Conservation (phyloP, 2,113 vertebrate genomes). For the Ginglymostoma cirratum region DNA sequence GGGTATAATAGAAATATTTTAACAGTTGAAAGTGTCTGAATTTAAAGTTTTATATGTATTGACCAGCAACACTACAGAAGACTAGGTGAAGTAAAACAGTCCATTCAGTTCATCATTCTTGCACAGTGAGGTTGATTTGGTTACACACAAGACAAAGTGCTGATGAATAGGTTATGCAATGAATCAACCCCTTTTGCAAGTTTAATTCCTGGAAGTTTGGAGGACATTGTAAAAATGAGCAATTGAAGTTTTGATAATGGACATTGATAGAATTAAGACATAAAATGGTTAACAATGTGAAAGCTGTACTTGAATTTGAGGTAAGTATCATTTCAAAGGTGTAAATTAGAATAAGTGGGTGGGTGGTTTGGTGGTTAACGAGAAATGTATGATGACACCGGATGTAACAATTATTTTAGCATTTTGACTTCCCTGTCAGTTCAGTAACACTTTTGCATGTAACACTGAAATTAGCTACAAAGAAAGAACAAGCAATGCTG, state of each 20-base stretch:
- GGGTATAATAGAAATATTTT: not conserved
- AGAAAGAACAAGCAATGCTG: not conserved
- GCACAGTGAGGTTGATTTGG: not conserved
- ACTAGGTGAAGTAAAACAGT: not conserved
- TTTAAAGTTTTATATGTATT: not conserved
- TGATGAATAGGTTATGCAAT: not conserved
- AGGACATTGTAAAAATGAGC: not conserved
- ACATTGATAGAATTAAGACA: not conserved
- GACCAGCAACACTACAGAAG: not conserved
- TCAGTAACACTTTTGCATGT: not conserved
- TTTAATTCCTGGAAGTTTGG: not conserved
- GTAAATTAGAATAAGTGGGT: not conserved
- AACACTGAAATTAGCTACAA: not conserved
- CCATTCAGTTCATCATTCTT: not conserved
- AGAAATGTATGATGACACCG: not conserved
- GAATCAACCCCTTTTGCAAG: not conserved
- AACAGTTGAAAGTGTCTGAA: not conserved
- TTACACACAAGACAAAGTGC: not conserved
- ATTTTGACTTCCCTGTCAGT: not conserved
- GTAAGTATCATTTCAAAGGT: not conserved
- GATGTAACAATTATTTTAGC: not conserved
- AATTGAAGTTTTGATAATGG: not conserved
- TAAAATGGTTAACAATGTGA: too few species aligned
- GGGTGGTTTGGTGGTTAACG: not conserved
- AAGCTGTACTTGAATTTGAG: constrained; percentile 3